Percentiles rank a stretch among this genome's conserved stretches.
Conservation (phyloP, 1,140 invertebrate genomes). For the Papilio xuthus region DNA sequence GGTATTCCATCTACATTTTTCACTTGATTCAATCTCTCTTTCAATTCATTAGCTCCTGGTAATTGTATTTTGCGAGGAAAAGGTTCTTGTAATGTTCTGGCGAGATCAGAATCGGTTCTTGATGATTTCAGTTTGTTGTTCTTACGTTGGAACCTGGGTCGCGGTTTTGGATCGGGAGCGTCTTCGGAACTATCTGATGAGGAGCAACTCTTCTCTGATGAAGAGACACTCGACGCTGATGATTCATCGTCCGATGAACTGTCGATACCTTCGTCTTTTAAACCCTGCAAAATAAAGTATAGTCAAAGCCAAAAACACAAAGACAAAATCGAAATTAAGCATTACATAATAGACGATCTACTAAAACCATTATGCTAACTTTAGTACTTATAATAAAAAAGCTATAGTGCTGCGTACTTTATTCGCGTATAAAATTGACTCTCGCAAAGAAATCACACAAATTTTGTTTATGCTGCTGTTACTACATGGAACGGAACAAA, state of each 20-base stretch:
- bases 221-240: constrained; percentile 73
- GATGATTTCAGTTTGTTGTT: constrained; percentile 76
- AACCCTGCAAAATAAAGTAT: constrained; percentile 60
- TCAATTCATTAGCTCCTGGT: constrained; percentile 70
- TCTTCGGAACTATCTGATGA: constrained; percentile 77
- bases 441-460: no score
- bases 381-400: no score
- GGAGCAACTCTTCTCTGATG: constrained; percentile 78
- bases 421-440: no score
- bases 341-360: no score
- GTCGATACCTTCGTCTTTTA: constrained; percentile 80
- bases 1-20: constrained; percentile 68
- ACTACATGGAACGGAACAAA: no score
- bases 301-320: background rate
- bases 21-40: constrained; percentile 66
- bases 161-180: constrained; percentile 63
- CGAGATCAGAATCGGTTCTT: constrained; percentile 74
- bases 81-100: constrained; percentile 57
- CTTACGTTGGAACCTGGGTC: constrained; percentile 65
- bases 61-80: constrained; percentile 59
- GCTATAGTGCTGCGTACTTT: no score
- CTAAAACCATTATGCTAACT: no score
- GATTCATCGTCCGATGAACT: constrained; percentile 80
- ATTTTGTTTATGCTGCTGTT: no score
- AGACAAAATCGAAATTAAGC: no score